These are phyloP conservation scores for Tachystola acroxantha DNA, from an alignment of 2,888 invertebrate species.

Conservation along the genomic window DNA sequence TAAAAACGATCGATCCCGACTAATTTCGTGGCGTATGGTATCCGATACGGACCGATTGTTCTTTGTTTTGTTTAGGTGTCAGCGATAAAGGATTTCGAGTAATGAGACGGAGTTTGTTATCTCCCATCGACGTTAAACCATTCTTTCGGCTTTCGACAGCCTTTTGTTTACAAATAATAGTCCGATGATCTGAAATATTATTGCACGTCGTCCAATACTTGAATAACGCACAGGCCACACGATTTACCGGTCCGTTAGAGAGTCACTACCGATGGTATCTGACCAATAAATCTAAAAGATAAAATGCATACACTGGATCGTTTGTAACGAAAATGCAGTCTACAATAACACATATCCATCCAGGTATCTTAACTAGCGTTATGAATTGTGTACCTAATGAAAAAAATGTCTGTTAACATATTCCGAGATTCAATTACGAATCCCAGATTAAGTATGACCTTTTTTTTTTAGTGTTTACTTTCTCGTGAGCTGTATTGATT, in stretches of 20 bases:
- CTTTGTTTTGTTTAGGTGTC: constrained; percentile 36
- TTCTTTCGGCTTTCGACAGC: constrained; percentile 18
- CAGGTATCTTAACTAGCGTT: not conserved
- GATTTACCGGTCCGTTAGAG: constrained; percentile 47
- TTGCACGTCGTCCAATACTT: constrained; percentile 20
- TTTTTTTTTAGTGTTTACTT: too few species aligned
- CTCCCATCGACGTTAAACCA: constrained; percentile 22
- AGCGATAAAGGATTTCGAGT: constrained; percentile 29
- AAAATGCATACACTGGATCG: constrained; percentile 34
- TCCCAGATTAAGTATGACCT: too few species aligned
- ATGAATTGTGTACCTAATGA: too few species aligned
- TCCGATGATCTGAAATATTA: constrained; percentile 6
- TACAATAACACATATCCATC: constrained; percentile 31
- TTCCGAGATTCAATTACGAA: too few species aligned
- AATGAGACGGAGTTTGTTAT: constrained; percentile 34
- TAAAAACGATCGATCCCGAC: constrained; percentile 68
- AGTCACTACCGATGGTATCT: constrained; percentile 57
- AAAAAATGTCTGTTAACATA: too few species aligned
- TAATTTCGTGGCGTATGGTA: constrained; percentile 73
- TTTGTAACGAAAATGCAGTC: constrained; percentile 34
- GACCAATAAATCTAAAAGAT: constrained; percentile 70
- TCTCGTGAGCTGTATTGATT: too few species aligned
- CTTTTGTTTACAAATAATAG: constrained; percentile 27
- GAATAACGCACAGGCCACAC: constrained; percentile 47
- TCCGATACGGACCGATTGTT: constrained; percentile 39